Evolutionary conservation across 1,140 invertebrate species (phyloP).

Genomic region (Zaprionus nigranus): DNA sequence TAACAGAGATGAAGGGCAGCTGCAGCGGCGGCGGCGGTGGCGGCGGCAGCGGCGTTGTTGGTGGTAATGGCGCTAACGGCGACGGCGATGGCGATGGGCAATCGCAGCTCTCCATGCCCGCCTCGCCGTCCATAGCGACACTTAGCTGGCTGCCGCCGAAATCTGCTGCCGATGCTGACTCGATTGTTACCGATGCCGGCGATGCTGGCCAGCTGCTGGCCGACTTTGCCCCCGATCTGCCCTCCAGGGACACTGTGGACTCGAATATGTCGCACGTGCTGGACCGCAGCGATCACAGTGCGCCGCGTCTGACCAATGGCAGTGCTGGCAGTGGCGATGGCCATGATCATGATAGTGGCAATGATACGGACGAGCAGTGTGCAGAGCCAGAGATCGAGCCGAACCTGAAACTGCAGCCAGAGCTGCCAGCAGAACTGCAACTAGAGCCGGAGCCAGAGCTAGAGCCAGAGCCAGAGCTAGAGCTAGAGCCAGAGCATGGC

Average conservation of each 20-base stretch:
- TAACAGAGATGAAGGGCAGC: conserved; percentile 87
- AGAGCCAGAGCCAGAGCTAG: conserved; percentile 16
- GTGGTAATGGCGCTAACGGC: neutral
- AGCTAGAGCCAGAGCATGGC: conserved; percentile 30
- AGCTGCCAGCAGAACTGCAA: conserved; percentile 12
- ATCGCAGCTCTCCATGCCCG: conserved; percentile 85
- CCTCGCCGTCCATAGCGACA: conserved; percentile 90
- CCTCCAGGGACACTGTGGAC: conserved; percentile 88
- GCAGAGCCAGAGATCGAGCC: conserved; percentile 50
- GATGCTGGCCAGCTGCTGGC: conserved; percentile 82
- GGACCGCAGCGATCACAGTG: conserved; percentile 77
- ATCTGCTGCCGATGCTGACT: conserved; percentile 85
- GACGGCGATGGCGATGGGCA: conserved; percentile 85
- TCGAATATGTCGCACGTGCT: conserved; percentile 85
- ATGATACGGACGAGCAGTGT: conserved; percentile 67
- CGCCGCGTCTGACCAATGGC: conserved; percentile 41
- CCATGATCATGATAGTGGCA: conserved; percentile 69
- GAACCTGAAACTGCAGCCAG: conserved; percentile 10
- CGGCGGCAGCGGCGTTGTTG: conserved; percentile 60
- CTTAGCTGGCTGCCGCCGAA: conserved; percentile 89
- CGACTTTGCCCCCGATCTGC: conserved; percentile 86
- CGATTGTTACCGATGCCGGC: conserved; percentile 85
- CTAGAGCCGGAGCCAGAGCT: neutral
- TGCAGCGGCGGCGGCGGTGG: conserved; percentile 55
- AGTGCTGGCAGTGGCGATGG: conserved; percentile 18